phyloP scores from a whole-genome alignment of 2,888 invertebrate genomes.

The Pantelozetes paolii region DNA sequence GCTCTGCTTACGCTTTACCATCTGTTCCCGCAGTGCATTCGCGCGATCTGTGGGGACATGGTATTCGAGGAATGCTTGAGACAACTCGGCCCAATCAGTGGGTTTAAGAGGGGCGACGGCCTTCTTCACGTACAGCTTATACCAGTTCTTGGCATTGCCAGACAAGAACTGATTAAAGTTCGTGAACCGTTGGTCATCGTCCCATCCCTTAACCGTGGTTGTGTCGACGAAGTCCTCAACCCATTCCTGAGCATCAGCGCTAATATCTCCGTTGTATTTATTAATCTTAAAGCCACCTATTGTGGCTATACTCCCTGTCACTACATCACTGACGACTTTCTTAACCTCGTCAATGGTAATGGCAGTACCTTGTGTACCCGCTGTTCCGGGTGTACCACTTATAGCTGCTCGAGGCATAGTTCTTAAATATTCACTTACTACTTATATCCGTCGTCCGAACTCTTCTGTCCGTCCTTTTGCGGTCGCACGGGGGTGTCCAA shows the following conservation, averaged over 20 bases:
- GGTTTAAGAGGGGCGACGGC: background rate
- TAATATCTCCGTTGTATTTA: background rate
- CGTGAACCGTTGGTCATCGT: background rate
- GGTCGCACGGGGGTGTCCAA: too few relatives aligned
- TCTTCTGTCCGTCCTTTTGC: too few relatives aligned
- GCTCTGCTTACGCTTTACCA: background rate
- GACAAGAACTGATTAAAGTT: constrained; percentile 8
- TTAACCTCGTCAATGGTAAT: background rate
- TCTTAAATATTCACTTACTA: too few relatives aligned
- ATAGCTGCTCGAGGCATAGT: too few relatives aligned
- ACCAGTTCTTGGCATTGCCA: background rate
- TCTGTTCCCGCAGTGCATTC: background rate
- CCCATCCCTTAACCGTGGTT: background rate
- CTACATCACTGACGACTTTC: background rate
- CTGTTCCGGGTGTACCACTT: background rate
- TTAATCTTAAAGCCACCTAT: background rate
- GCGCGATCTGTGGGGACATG: background rate
- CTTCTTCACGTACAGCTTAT: background rate
- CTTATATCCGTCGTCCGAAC: too few relatives aligned
- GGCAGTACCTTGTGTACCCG: background rate
- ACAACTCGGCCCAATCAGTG: background rate
- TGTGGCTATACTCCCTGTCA: background rate
- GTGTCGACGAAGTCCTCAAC: background rate
- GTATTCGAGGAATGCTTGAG: background rate
- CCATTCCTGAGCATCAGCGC: background rate